Conservation (phyloP, 2,888 invertebrate species). For the Yponomeuta malinellus region DNA sequence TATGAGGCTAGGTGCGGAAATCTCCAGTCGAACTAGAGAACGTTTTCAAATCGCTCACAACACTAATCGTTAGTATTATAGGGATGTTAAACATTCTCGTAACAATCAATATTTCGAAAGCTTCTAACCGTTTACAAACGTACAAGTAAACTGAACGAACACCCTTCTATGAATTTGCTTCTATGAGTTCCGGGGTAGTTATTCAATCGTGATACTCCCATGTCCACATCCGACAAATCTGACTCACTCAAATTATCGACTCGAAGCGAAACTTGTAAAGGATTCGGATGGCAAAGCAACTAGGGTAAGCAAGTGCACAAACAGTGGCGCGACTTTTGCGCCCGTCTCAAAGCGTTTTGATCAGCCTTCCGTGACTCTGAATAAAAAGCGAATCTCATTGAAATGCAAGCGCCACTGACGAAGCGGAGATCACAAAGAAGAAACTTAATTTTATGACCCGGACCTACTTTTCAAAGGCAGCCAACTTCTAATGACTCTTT, state of each 20-base stretch:
- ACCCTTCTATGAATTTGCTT: too few species aligned
- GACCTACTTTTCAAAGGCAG: slow-evolving; percentile 22
- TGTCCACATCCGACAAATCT: not conserved
- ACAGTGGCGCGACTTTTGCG: not conserved
- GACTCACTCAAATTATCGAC: not conserved
- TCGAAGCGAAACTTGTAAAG: not conserved
- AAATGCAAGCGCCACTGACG: slow-evolving; percentile 36
- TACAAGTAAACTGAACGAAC: too few species aligned
- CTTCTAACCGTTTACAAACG: too few species aligned
- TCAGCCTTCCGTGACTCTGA: slow-evolving; percentile 42
- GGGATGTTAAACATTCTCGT: too few species aligned
- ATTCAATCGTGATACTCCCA: too few species aligned
- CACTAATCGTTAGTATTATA: too few species aligned
- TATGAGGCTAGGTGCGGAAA: too few species aligned
- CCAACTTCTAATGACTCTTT: slow-evolving; percentile 18
- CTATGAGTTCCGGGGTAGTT: too few species aligned
- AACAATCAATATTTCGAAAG: too few species aligned
- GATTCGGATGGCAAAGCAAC: not conserved
- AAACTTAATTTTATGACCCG: slow-evolving; percentile 35
- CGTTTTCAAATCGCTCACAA: too few species aligned
- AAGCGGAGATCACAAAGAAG: slow-evolving; percentile 29
- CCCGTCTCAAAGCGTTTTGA: slow-evolving; percentile 40
- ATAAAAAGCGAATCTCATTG: slow-evolving; percentile 46
- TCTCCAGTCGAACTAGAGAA: too few species aligned
- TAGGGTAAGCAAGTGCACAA: not conserved